Conservation (phyloP, 2,888 invertebrate species). For the Lampropteryx suffumata region DNA sequence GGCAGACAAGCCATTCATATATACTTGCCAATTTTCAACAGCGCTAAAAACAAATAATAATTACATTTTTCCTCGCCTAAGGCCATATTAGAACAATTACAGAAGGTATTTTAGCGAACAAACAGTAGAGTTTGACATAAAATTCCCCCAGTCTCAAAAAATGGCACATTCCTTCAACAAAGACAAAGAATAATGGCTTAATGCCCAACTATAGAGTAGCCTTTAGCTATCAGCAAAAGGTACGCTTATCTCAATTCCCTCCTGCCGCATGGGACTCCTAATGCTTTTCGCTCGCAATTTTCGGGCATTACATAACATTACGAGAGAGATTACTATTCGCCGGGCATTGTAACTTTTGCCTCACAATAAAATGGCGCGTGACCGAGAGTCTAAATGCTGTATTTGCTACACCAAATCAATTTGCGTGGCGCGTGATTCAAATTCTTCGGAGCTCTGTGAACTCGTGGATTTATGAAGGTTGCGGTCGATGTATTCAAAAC, state of each 20-base stretch:
- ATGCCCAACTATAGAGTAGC: conserved; percentile 3
- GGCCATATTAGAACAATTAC: no score
- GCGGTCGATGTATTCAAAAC: conserved; percentile 31
- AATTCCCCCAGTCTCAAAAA: not conserved
- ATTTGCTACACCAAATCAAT: conserved; percentile 70
- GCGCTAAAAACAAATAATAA: no score
- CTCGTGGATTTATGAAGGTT: conserved; percentile 34
- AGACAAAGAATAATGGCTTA: not conserved
- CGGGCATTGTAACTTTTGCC: conserved; percentile 69
- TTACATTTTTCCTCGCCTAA: no score
- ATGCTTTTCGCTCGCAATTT: conserved; percentile 45
- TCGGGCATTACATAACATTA: conserved; percentile 64
- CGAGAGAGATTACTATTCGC: conserved; percentile 55
- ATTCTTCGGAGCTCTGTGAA: conserved; percentile 43
- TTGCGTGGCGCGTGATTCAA: conserved; percentile 63
- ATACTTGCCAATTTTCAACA: no score
- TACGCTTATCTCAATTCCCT: conserved; percentile 27
- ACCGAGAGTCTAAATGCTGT: conserved; percentile 65
- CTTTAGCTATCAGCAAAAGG: conserved; percentile 17
- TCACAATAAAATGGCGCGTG: conserved; percentile 75
- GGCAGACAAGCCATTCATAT: no score
- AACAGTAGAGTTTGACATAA: no score
- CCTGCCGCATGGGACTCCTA: conserved; percentile 25
- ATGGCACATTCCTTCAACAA: not conserved
- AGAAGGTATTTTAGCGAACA: no score